Base-by-base conservation (phyloP, 2,113 vertebrate species). In the Globicephala melas region DNA sequence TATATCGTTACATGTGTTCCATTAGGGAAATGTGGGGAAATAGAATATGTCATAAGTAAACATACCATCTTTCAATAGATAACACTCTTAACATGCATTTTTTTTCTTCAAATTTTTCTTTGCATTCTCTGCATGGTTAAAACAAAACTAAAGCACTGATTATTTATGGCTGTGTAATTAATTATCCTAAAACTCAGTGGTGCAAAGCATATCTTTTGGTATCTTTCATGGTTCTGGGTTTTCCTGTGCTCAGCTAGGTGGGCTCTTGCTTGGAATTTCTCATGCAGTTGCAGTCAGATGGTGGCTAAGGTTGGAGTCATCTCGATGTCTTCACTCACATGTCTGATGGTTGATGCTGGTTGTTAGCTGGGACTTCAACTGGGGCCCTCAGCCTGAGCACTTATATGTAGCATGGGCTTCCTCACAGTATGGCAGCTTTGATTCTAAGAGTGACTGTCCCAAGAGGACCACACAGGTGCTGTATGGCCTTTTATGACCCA, bases 91-190 rank as follows among this genome's bases (percentile, higher is more conserved):
- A 81, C 1, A 15, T 62, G 41, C 26, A 18, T 85, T 84, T 79
- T 55, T 50, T 53, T 11, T 12, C 36, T 76, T 63, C 21, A 77
- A 1, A 17, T 77, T 77, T 93, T 44, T 63, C 5, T 89, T n/a
- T 47, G 44, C 18, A 73, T 92, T 82, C 23, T 83, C 55, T 92
- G 25, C 14, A 23, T 44, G 44, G 41, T 92, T 92, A 60, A 67
- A 88, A 83, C 94, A 58, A 93, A 94, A 76, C 53, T 83, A 77
- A 95, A 92, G 70, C 70, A 44, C 31, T 95, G 25, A 44, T 85
- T 92, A 79, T 91, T 55, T 73, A 21, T 83, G 80, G 20, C 11
- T 38, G 10, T 88, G 8, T 91, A 74, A 67, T 74, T 28, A 67
- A 50, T 92, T 67, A 41, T 41, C 38, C 31, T 76, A 70, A 96